Percentiles rank a stretch among this genome's conserved stretches.
These are phyloP conservation scores for Maniola jurtina DNA, from an alignment of 1,140 invertebrate species.

Conservation along the genomic window DNA sequence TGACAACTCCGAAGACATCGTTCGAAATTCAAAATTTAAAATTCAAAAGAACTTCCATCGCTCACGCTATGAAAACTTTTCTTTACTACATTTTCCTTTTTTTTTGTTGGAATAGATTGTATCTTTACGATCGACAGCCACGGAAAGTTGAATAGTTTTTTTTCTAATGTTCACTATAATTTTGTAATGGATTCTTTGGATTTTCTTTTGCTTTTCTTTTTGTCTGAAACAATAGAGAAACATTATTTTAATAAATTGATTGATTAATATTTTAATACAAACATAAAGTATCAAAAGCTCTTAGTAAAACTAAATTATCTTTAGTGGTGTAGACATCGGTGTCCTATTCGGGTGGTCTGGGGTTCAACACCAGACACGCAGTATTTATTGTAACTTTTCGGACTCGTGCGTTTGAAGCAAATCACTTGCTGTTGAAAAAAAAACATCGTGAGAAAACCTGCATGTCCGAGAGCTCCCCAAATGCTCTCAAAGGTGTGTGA, in stretches of 20 bases:
- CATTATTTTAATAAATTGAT: not conserved
- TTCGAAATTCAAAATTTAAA: slow-evolving; percentile 38
- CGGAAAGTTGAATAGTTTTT: slow-evolving; percentile 7
- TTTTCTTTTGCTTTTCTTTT: not conserved
- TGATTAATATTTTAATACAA: too few relatives aligned
- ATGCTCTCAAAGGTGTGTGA: too few relatives aligned
- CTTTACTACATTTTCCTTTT: slow-evolving; percentile 17
- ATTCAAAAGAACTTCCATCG: slow-evolving; percentile 21
- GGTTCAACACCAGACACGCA: too few relatives aligned
- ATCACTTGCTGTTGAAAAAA: too few relatives aligned
- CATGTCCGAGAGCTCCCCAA: too few relatives aligned
- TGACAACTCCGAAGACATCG: slow-evolving; percentile 70
- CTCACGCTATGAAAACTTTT: slow-evolving; percentile 13
- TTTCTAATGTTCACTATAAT: not conserved
- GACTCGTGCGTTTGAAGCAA: too few relatives aligned
- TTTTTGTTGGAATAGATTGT: slow-evolving; percentile 14
- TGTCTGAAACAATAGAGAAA: slow-evolving; percentile 18
- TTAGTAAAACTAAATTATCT: too few relatives aligned
- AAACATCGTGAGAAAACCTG: too few relatives aligned
- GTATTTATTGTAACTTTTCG: too few relatives aligned
- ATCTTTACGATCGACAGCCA: slow-evolving; percentile 13
- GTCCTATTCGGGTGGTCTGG: too few relatives aligned
- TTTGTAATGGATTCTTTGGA: not conserved
- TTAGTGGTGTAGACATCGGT: too few relatives aligned
- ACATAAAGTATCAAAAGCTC: too few relatives aligned